Evolutionary conservation across 2,113 vertebrate genomes (phyloP), one percentile per base, ranked within the genome.

Genomic region (Bos indicus): DNA sequence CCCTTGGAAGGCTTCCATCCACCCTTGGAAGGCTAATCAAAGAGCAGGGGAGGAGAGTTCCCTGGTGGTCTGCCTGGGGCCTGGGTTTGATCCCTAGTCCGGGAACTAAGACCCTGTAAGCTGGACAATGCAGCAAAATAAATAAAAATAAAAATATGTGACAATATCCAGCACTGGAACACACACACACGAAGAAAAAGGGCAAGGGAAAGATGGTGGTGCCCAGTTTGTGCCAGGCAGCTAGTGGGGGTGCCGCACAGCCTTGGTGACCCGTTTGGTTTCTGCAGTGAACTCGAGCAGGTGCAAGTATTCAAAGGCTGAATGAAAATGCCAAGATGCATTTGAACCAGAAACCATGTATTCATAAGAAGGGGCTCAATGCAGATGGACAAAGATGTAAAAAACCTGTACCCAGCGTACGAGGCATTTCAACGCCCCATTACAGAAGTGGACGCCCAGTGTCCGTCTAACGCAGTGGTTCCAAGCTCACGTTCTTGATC

Each of bases 381-480:
- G 78, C 85, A 89, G 25, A 17, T 25, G 13, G 91, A 96, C 43
- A 36, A 78, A 62, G 30, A 48, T 84, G 86, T 82, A 90, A 80
- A 96, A 74, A 92, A 92, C 64, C 94, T 94, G 51, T 64, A 88
- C 57, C 59, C 83, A 96, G 74, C 54, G 16, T n/a, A 71, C 54
- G 40, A 83, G 80, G 94, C 88, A 43, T 94, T 80, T 62, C 16
- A 85, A 67, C 13, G 19, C 33, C 54, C 17, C 10, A 33, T 21
- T 30, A 33, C 17, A 81, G 26, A 13, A 81, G 16, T 6, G 57
- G 60, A 46, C 1, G 7, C 23, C 1, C 4, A 46, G 9, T 4
- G 0, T 40, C 56, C 0, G 0, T 28, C 12, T n/a, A 11, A 46
- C 2, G 7, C 0, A 5, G 48, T 23, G 56, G 36, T 28, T 67